Conservation (phyloP, 30 jellyfish, hydroid and myxozoan genomes). For the Cassiopea xamachana region DNA sequence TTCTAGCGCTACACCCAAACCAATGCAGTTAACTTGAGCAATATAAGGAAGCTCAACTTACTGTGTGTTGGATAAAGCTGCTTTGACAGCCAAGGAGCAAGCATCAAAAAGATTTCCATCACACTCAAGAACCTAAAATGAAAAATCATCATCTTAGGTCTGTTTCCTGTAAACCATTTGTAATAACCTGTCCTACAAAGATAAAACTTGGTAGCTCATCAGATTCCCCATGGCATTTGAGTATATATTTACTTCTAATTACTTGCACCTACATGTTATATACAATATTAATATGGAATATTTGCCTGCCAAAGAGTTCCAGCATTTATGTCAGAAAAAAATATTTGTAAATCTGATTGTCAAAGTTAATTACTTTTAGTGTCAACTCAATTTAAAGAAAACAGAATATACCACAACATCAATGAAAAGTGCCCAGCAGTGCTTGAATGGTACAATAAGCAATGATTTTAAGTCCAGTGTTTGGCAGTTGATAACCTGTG, state of each 20-base stretch:
- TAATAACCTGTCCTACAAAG: no score
- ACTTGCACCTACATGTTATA: no score
- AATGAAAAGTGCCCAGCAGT: conserved; percentile 86
- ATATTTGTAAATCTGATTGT: no score
- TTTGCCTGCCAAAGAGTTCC: no score
- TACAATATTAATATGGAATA: no score
- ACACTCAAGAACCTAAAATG: conserved; percentile 80
- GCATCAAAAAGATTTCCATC: conserved; percentile 94
- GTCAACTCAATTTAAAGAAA: not conserved
- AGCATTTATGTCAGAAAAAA: no score
- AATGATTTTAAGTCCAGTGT: conserved; percentile 62
- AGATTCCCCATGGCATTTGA: no score
- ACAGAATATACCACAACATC: conserved; percentile 77
- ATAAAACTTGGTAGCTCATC: no score
- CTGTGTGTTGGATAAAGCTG: conserved; percentile 83
- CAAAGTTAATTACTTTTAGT: not conserved
- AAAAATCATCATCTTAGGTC: not conserved
- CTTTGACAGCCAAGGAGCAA: conserved; percentile 84
- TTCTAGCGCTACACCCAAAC: no score
- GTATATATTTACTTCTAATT: no score
- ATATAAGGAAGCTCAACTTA: conserved; percentile 6
- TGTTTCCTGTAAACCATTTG: not conserved
- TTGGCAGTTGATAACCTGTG: conserved; percentile 49
- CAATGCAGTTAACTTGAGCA: no score
- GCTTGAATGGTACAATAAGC: conserved; percentile 84